A percentile compares a stretch with the other conserved stretches of the same genome.
These are phyloP conservation scores for Microtus montanus DNA, from an alignment of 2,113 vertebrate genomes.

Conservation along the genomic window DNA sequence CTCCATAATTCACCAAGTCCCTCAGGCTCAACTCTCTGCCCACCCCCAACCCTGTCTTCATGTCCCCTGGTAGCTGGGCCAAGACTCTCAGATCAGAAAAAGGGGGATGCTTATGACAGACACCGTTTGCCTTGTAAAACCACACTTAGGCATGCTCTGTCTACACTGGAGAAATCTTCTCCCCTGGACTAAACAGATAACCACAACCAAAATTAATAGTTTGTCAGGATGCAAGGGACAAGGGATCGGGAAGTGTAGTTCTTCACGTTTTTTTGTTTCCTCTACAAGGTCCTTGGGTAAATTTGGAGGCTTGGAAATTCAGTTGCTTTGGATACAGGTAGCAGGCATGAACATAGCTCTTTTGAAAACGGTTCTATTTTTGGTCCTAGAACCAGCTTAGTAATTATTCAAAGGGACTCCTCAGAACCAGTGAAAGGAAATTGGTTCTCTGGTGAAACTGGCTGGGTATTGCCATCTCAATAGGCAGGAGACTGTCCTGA, in stretches of 20 bases:
- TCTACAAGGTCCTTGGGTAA: not conserved
- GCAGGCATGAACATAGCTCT: not conserved
- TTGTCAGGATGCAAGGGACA: constrained; percentile 65
- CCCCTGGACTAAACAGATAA: constrained; percentile 73
- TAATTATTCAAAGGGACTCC: not conserved
- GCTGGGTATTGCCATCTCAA: not conserved
- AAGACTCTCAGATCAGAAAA: not conserved
- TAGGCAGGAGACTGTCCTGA: no score
- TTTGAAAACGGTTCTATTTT: constrained; percentile 10
- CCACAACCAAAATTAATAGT: constrained; percentile 66
- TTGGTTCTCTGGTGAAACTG: not conserved
- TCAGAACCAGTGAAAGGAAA: not conserved
- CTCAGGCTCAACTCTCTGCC: constrained; percentile 11
- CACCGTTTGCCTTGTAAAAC: constrained; percentile 55
- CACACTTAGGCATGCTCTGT: constrained; percentile 57
- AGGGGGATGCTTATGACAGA: constrained; percentile 34
- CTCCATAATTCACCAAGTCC: constrained; percentile 69
- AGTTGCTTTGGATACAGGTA: constrained; percentile 4
- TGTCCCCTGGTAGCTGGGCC: not conserved
- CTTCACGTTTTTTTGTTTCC: not conserved
- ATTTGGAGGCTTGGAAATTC: not conserved
- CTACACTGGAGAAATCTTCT: constrained; percentile 53
- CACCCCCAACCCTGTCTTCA: not conserved
- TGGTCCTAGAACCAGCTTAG: not conserved
- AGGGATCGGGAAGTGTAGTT: constrained; percentile 39